Evolutionary conservation across 2,113 vertebrate species (phyloP).

Genomic region (Erythrolamprus reginae): DNA sequence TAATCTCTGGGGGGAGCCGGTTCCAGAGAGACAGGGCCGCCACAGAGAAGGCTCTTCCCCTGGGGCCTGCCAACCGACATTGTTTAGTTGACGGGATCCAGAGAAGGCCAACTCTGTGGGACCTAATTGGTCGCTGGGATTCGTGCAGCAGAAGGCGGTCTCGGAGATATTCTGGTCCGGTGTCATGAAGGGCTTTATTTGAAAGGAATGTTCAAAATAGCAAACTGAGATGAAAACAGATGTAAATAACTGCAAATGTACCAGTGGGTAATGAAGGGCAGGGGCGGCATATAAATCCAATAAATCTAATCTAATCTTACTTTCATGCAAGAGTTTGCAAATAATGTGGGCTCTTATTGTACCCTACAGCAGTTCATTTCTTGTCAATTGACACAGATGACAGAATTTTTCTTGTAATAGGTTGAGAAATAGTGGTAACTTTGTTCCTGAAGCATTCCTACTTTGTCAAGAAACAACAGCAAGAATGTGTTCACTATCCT

Average conservation of each 20-base stretch:
- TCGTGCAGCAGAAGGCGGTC: too few relatives aligned
- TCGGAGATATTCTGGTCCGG: too few relatives aligned
- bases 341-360: constrained; percentile 29
- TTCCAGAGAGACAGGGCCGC: too few relatives aligned
- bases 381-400: constrained; percentile 43
- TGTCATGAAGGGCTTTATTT: too few relatives aligned
- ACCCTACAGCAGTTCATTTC: constrained; percentile 44
- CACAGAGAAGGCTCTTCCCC: too few relatives aligned
- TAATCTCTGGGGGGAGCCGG: too few relatives aligned
- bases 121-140: too few relatives aligned
- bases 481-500: constrained; percentile 11
- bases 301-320: too few relatives aligned
- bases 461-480: constrained; percentile 26
- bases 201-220: background rate
- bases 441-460: constrained; percentile 24
- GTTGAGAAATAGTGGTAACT: constrained; percentile 32
- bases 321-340: constrained; percentile 34
- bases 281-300: too few relatives aligned
- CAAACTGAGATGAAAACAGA: background rate
- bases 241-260: constrained; percentile 18
- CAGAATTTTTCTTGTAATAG: constrained; percentile 35
- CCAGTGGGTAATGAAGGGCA: background rate
- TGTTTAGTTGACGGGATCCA: too few relatives aligned
- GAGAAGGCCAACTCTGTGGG: too few relatives aligned
- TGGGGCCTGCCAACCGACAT: too few relatives aligned